Evolutionary conservation across 2,113 vertebrate genomes (phyloP), one percentile per base, ranked within the genome.

Genomic region (Poeciliopsis occidentalis): DNA sequence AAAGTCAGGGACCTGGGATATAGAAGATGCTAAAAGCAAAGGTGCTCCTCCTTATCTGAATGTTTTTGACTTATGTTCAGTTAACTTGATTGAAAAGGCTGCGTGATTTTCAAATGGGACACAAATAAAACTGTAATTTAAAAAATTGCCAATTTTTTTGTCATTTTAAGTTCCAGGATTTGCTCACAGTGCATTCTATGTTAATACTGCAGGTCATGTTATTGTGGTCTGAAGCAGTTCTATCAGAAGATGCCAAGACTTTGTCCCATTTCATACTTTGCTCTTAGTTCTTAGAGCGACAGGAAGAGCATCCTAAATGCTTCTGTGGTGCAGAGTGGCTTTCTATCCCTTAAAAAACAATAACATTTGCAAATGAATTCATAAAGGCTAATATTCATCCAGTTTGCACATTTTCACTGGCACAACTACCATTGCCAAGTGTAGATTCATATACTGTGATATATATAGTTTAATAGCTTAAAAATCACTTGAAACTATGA

Each of bases 1-100:
- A 64, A 69, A 75, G 32, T 67, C 51, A 47, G 29, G 64, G 57
- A 34, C 26, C n/a, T 69, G 37, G 4, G 29, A 37, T 32, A 29
- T 37, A 10, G 37, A n/a, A 47, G 39, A 34, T 67, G 76, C 12
- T 62, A 62, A 34, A 64, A 54, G 67, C 68, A 64, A 41, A 81
- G 74, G 83, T 86, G 83, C 87, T 85, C 70, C 81, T 83, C 69
- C 51, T 85, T 63, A 76, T 85, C 11, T 76, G 64, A 87, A 85
- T 85, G 86, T 84, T 39, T 72, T 70, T 75, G 54, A 62, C 39
- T 26, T 32, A 22, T 77, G 54, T 30, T 57, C 51, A 57, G 75
- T 85, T 83, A 66, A 78, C 69, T 85, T 81, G 60, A 75, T 83
- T 8, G 60, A 69, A 85, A 65, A 69, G 60, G 30, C 51, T 71